Conservation (phyloP, 2,888 invertebrate genomes). For the Tenthredo mesomela region DNA sequence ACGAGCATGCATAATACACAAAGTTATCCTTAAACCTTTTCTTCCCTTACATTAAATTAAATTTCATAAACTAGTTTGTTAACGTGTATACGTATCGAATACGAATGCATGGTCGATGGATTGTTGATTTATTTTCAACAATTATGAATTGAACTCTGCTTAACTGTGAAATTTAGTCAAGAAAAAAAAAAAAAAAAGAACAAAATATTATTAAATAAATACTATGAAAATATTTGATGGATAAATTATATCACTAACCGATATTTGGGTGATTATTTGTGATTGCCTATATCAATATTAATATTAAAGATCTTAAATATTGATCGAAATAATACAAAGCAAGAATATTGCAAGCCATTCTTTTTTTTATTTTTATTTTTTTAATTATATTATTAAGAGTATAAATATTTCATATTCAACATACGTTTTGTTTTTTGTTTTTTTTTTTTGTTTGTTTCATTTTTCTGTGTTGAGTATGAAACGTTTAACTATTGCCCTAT, state of each 20-base stretch:
- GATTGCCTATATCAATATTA: background rate
- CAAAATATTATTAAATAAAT: background rate
- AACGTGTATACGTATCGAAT: background rate
- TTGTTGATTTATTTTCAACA: background rate
- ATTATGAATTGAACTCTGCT: background rate
- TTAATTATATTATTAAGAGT: slow-evolving; percentile 17
- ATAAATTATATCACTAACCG: background rate
- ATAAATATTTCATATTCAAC: slow-evolving; percentile 45
- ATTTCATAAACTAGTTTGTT: slow-evolving; percentile 2
- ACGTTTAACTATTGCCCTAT: slow-evolving; percentile 66
- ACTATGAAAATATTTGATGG: slow-evolving; percentile 13
- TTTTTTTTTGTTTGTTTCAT: background rate
- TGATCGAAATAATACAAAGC: slow-evolving; percentile 17
- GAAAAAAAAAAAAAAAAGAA: background rate
- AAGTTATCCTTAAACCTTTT: slow-evolving; percentile 10
- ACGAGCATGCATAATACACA: slow-evolving; percentile 1
- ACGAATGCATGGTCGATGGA: background rate
- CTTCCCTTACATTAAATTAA: background rate
- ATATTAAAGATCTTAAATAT: slow-evolving; percentile 1
- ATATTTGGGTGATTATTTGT: background rate
- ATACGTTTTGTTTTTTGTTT: background rate
- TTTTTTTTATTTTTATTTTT: background rate
- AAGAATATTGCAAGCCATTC: slow-evolving; percentile 41
- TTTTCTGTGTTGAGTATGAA: slow-evolving; percentile 57
- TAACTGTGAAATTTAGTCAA: slow-evolving; percentile 13